Evolutionary conservation across 2,797 vertebrate genomes (phyloP), one percentile per base, ranked within the genome.

Genomic region (Sebastolobus alascanus): DNA sequence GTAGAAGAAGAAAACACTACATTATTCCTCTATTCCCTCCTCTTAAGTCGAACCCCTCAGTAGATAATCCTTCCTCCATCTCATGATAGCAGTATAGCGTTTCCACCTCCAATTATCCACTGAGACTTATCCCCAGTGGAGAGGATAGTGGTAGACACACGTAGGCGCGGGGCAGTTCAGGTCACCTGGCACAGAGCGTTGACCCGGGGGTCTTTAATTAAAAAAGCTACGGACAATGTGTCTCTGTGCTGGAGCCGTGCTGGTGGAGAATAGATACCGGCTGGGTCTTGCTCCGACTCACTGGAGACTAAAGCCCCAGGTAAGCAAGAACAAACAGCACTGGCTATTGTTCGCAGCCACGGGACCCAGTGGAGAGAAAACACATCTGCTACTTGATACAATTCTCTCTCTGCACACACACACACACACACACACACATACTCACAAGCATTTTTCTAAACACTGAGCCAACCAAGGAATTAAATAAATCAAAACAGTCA

Each of bases 151-250:
- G 70, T 66, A 59, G 87, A 86, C 83, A 80, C 90, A 93, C 90
- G 94, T 80, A 70, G 78, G 68, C 91, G 89, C 29, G 75, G 91
- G 88, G 93, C 92, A 89, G 90, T 86, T 91, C 85, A 87, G 93
- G 91, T 95, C 94, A 94, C 92, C 93, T 95, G 93, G 94, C 94
- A 92, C 91, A 43, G 40, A 83, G 78, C 68, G 89, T 90, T 80
- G 86, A 94, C 87, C 90, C 68, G 33, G 82, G 92, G 92, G 91
- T 94, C 89, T 95, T 95, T 96, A 95, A 96, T 96, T 96, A 96
- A 95, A 94, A 92, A 91, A 87, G 89, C 85, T 58, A 69, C 1
- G 75, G 86, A 96, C 96, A 96, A 96, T 94, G 94, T 75, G 88
- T 90, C 95, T 95, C 94, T 96, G 95, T 96, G 90, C 87, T 60